Base-by-base conservation (phyloP, 1,140 invertebrate genomes). In the Euwallacea similis region DNA sequence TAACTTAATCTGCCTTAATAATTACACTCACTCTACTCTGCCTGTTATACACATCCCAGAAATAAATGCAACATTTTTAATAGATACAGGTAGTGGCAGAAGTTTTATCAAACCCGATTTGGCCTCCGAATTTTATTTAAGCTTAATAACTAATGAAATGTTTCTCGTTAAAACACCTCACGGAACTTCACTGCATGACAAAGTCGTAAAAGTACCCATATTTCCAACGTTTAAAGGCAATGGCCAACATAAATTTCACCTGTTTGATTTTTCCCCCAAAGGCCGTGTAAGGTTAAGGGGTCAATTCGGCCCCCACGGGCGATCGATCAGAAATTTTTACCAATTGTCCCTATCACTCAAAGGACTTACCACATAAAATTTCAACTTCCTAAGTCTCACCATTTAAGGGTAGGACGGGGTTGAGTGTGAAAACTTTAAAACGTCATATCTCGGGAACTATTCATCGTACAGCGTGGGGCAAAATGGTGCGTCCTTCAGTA, bases 11-110 rank as follows among this genome's bases (percentile, higher is more conserved):
- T 10, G 1, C 6, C 46, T 61, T 15, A 69, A 69, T 61, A 47
- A 44, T 47, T 60, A 61, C 42, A 41, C 13, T 42, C 10, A 61
- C 50, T 60, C 41, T 15, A 16, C 33, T 61, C 42, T 47, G 11
- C 56, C 42, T 50, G 58, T 60, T 11, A 8, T 69, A 41, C 41
- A 33, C 33, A 7, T 67, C 7, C 41, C 53, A 16, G 47, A 66
- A 66, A 44, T 74, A 16, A 65, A 72, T 21, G 50, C 70, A 65
- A 59, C 68, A 7, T 75, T 75, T 63, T 61, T 75, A 55, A 67
- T 75, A 21, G 66, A 73, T 50, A 75, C 71, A 21, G 70, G 67
- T n/a, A 73, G 67, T 54, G 53, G 50, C 50, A 60, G 41, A 69
- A 46, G n/a, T 43, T 67, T 75, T 41, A 75, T 73, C 46, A 66